Evolutionary conservation across 2,797 vertebrate genomes (phyloP).

Genomic region (Paramormyrops hopkinsi): DNA sequence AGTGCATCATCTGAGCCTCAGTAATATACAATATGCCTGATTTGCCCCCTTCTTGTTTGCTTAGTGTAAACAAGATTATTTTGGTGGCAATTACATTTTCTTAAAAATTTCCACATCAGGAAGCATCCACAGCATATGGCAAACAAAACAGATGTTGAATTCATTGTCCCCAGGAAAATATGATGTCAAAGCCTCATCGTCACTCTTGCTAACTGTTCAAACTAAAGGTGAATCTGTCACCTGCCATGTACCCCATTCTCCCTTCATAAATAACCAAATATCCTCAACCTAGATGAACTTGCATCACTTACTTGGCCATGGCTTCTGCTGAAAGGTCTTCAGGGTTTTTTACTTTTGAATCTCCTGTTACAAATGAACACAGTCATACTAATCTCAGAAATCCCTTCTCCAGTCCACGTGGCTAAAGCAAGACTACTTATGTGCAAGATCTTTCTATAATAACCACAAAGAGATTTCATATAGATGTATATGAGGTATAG

Average conservation of each 20-base stretch:
- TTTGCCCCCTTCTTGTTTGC: not conserved
- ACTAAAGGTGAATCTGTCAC: not conserved
- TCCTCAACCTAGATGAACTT: not conserved
- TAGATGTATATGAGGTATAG: not conserved
- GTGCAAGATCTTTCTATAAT: not conserved
- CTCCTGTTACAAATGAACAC: slow-evolving; percentile 63
- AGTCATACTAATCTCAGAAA: not conserved
- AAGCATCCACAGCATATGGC: slow-evolving; percentile 11
- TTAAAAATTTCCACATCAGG: not conserved
- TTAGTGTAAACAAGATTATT: slow-evolving; percentile 11
- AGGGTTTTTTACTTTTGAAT: slow-evolving; percentile 85
- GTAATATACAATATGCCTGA: not conserved
- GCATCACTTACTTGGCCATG: slow-evolving; percentile 84
- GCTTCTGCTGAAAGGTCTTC: slow-evolving; percentile 95
- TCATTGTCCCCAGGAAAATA: slow-evolving; percentile 7
- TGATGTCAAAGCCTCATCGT: not conserved
- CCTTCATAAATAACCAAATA: not conserved
- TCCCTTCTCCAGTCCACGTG: not conserved
- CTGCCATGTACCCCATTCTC: not conserved
- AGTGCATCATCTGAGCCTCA: not conserved
- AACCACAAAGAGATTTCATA: not conserved
- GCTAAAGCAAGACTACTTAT: not conserved
- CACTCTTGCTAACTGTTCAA: not conserved
- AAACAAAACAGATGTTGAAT: not conserved
- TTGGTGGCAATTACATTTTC: not conserved